Percentiles rank a stretch among this genome's conserved stretches.
Evolutionary conservation across 2,797 vertebrate genomes (phyloP).

Genomic region (Acanthurus leucopareius): DNA sequence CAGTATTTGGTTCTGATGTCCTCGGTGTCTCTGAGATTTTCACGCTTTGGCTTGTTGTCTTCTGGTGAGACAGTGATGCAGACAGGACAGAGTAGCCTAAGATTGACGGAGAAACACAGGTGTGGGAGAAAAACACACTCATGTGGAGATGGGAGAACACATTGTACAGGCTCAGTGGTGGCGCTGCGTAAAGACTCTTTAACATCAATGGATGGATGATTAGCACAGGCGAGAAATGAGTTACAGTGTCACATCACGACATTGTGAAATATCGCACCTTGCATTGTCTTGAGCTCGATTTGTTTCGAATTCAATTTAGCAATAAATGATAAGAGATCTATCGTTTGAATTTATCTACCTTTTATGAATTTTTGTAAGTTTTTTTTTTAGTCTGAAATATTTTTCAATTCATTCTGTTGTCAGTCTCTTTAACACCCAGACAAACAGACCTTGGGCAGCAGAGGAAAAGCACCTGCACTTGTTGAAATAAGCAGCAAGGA

Average conservation of each 20-base stretch:
- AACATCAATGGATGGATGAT: background rate
- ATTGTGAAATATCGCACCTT: background rate
- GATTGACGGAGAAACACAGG: background rate
- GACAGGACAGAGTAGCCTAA: background rate
- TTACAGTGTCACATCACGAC: too few relatives aligned
- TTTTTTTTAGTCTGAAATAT: background rate
- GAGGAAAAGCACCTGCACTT: conserved; percentile 2
- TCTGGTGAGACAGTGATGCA: background rate
- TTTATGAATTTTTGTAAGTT: background rate
- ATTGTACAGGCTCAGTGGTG: conserved; percentile 15
- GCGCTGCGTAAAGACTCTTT: background rate
- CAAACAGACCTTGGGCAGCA: background rate
- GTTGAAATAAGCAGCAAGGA: background rate
- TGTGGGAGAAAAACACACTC: conserved; percentile 7
- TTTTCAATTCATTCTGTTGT: background rate
- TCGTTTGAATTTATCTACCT: background rate
- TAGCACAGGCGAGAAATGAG: background rate
- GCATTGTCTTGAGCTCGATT: background rate
- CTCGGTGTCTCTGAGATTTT: too few relatives aligned
- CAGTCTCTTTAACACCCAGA: background rate
- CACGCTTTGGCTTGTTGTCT: background rate
- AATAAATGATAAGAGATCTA: background rate
- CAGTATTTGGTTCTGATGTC: conserved; percentile 7
- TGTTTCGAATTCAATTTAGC: background rate
- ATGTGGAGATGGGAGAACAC: conserved; percentile 20